Base-by-base conservation (phyloP, 37 sponge, comb jelly and placozoan genomes). In the Eunapius fragilis region DNA sequence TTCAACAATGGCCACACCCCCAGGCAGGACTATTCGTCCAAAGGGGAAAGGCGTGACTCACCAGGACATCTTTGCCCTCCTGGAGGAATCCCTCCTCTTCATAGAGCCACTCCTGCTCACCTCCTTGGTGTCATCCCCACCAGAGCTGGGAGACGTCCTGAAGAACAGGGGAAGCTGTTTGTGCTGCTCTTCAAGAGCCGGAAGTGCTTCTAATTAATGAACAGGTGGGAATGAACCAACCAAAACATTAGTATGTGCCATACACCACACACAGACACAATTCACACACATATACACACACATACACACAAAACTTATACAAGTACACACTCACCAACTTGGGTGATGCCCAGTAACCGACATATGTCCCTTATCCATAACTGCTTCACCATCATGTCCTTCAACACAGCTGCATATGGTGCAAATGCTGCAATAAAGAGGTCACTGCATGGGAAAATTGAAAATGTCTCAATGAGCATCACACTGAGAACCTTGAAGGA, bases 21-120 rank as follows among this genome's bases (percentile, higher is more conserved):
- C 95, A 25, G 95, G 95, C 25, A 94, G 80, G 22, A 89, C 86
- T 37, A 91, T 48, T 30, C 86, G 72, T 76, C 95, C 91, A 68
- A 14, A n/a, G n/a, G n/a, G 14, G 7, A 19, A 11, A 19, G 58
- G 14, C 1, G 58, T 2, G 58, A 19, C 19, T 34, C 32, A 34
- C n/a, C 31, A 33, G 11, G 73, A 72, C 1, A 30, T 58, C 19
- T 12, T 17, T 19, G 1, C 17, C 58, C 76, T 69, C n/a, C 71
- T 7, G 22, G 86, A n/a, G n/a, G n/a, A 70, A 14, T 76, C 26
- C 45, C 78, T 80, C 27, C 76, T 27, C 74, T 72, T 31, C 9
- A 86, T 26, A 4, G 87, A 79, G 58, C 78, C 38, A 28, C 31
- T 69, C 24, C 84, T 72, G 31, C 32, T 72, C 28, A 11, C 31